Conservation (phyloP, 2,113 vertebrate species). For the Semnornis frantzii region DNA sequence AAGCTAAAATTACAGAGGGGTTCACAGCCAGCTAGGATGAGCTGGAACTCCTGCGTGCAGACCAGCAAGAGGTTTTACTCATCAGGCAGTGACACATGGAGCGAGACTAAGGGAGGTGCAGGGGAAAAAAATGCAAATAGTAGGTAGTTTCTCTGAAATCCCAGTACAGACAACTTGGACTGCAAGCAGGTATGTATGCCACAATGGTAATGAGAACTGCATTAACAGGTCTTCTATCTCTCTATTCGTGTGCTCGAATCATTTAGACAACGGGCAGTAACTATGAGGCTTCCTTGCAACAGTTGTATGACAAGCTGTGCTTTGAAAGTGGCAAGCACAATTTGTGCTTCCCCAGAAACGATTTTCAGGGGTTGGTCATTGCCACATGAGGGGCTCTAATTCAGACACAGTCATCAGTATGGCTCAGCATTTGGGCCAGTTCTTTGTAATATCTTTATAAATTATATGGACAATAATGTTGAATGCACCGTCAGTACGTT, state of each 20-base stretch:
- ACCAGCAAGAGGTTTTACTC: not conserved
- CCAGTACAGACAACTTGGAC: not conserved
- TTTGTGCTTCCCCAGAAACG: not conserved
- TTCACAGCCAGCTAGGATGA: not conserved
- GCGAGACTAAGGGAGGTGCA: not conserved
- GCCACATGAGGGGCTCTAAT: not conserved
- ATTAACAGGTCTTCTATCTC: fast-evolving
- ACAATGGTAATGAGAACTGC: not conserved
- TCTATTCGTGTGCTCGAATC: not conserved
- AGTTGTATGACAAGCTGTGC: not conserved
- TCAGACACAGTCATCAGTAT: not conserved
- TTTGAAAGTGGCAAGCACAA: fast-evolving
- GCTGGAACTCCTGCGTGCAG: not conserved
- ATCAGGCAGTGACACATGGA: not conserved
- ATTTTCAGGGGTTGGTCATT: not conserved
- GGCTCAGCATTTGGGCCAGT: too few relatives aligned
- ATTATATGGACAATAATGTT: too few relatives aligned
- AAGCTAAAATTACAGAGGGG: not conserved
- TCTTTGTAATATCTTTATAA: too few relatives aligned
- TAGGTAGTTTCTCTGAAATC: not conserved
- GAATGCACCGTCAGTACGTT: too few relatives aligned
- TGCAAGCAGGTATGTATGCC: not conserved
- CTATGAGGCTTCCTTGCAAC: not conserved
- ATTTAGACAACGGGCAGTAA: not conserved
- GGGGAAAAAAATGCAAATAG: not conserved